phyloP scores from a whole-genome alignment of 2,113 vertebrate genomes.

The Falcunculus frontatus region DNA sequence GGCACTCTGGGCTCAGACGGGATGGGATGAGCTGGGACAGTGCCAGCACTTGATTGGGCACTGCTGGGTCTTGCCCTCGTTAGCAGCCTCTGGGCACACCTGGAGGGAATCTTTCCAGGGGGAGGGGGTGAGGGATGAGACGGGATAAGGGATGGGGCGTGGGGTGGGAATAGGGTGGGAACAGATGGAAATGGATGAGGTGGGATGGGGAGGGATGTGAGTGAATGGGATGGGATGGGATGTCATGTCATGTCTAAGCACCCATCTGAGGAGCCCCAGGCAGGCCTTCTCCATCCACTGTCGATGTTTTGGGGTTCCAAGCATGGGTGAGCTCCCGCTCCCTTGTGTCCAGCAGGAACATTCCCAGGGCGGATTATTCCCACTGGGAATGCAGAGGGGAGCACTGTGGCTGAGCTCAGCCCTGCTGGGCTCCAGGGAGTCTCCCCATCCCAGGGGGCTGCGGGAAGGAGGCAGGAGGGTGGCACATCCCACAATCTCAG shows the following conservation, averaged over 20 bases:
- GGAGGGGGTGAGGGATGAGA: background rate
- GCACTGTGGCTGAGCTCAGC: background rate
- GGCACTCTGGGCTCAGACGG: background rate
- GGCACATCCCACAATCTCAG: background rate
- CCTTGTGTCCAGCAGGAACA: background rate
- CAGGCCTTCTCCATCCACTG: background rate
- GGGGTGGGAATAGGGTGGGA: no score
- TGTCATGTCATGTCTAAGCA: background rate
- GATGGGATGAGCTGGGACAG: background rate
- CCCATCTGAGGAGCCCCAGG: background rate
- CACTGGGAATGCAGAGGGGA: background rate
- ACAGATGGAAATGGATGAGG: background rate
- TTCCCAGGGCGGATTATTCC: background rate
- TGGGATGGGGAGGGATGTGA: no score
- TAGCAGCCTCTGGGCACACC: background rate
- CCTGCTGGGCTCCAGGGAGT: background rate
- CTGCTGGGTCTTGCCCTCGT: rapidly evolving
- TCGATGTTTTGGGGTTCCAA: background rate
- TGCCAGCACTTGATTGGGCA: background rate
- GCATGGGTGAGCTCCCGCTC: background rate
- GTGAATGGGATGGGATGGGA: background rate
- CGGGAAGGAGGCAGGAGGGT: rapidly evolving
- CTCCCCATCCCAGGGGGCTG: background rate
- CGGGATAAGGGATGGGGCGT: no score
- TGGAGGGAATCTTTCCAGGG: background rate